A percentile compares a stretch with the other conserved stretches of the same genome.
These are phyloP conservation scores for Podarcis siculus DNA, from an alignment of 2,797 vertebrate species.

Conservation along the genomic window DNA sequence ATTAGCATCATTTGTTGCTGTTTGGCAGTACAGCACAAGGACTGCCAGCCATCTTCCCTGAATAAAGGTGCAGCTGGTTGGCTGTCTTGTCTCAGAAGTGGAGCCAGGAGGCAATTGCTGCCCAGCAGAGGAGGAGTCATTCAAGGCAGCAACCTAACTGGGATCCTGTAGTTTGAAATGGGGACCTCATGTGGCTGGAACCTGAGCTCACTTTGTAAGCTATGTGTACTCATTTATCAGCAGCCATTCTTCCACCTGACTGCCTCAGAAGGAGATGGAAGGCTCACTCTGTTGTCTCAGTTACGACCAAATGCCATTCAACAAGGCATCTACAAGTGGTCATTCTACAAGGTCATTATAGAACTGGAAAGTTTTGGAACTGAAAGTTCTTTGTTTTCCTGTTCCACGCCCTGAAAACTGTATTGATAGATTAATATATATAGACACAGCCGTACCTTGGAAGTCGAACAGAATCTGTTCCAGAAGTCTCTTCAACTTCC, in stretches of 20 bases:
- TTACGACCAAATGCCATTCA: background rate
- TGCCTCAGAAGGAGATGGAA: background rate
- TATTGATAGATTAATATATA: too few relatives aligned
- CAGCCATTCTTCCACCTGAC: background rate
- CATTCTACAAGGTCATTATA: background rate
- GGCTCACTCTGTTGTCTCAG: background rate
- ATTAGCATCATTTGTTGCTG: too few relatives aligned
- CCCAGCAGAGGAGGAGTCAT: background rate
- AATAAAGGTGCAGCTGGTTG: background rate
- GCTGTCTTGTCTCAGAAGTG: background rate
- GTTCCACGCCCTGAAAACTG: background rate
- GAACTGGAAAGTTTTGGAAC: background rate
- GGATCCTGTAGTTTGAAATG: background rate
- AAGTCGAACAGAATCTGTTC: too few relatives aligned
- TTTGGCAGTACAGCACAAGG: background rate
- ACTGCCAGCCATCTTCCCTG: background rate
- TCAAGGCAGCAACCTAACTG: background rate
- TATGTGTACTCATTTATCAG: background rate
- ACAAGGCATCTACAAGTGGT: too few relatives aligned
- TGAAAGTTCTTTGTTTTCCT: background rate
- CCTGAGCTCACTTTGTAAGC: background rate
- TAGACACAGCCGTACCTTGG: too few relatives aligned
- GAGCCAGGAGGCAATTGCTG: background rate
- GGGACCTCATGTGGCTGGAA: background rate
- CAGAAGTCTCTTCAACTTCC: too few relatives aligned